Conservation (phyloP, 2,888 invertebrate genomes). For the Ceramica pisi region DNA sequence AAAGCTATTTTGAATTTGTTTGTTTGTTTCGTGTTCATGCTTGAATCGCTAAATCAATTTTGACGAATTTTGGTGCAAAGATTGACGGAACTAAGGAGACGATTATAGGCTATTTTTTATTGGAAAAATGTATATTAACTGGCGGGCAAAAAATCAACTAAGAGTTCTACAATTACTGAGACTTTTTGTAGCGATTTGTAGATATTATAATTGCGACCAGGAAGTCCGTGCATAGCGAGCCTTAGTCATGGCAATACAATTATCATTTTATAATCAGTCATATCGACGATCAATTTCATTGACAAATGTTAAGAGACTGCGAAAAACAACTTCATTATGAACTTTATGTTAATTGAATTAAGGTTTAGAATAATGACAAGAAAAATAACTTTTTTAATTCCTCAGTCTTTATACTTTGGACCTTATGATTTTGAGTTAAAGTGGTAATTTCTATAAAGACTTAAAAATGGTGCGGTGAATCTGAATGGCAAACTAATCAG, state of each 20-base stretch:
- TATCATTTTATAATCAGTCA: slow-evolving; percentile 34
- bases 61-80: too few species aligned
- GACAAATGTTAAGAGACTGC: neutral
- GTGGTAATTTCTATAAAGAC: slow-evolving; percentile 16
- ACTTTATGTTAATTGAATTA: neutral
- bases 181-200: slow-evolving; percentile 17
- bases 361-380: neutral
- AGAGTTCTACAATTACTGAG: slow-evolving; percentile 2
- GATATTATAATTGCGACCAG: slow-evolving; percentile 29
- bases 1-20: too few species aligned
- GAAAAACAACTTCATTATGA: slow-evolving; percentile 2
- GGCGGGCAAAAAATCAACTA: too few species aligned
- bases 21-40: too few species aligned
- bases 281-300: slow-evolving; percentile 13
- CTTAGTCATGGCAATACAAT: slow-evolving; percentile 31
- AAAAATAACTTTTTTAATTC: neutral
- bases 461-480: neutral
- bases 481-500: slow-evolving; percentile 42
- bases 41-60: too few species aligned
- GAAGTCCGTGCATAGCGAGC: slow-evolving; percentile 9
- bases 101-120: too few species aligned
- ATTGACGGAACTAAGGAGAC: too few species aligned
- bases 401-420: slow-evolving; percentile 5
- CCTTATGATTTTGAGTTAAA: neutral
- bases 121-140: too few species aligned